Base-by-base conservation (phyloP, 2,888 invertebrate species). In the Polymixis flavicincta region DNA sequence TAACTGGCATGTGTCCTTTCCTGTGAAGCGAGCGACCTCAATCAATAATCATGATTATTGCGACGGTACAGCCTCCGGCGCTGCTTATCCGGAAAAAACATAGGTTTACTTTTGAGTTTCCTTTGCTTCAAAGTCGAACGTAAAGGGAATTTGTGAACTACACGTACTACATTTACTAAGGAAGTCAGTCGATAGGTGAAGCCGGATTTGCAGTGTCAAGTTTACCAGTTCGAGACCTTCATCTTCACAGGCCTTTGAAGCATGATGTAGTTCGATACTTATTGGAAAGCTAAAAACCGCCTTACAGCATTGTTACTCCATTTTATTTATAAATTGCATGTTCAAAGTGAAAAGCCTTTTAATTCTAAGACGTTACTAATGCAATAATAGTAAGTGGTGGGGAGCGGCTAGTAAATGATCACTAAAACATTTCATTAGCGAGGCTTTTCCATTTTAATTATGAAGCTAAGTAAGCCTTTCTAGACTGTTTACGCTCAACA, bases 391-490 rank as follows among this genome's bases (percentile, higher is more conserved):
- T 76, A 42, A 86, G 85, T 85, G 87, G 72, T n/a, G 5, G 55
- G 85, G 87, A 74, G 85, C 66, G 85, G 67, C 74, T 37, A 17
- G 74, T 66, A 68, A 75, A 85, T 80, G 61, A 76, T 82, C 85
- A 87, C 54, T 84, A 81, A 82, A 85, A 82, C 74, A 76, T 82
- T 86, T 87, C 76, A 87, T 80, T 85, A 78, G 80, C 72, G 28
- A 67, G 68, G 75, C 72, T 65, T 67, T 85, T 76, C 52, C 71
- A 74, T 82, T 86, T n/a, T 84, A 82, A 86, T 84, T 84, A 83
- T 71, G 64, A 52, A 68, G 54, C 63, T 71, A 57, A 76, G 80
- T 60, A 59, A 80, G 61, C 50, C 57, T 63, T 63, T n/a, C 63
- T 50, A 71, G 61, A 25, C n/a, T 42, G 11, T 80, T 68, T 59